These are phyloP conservation scores for Seriola aureovittata DNA, from an alignment of 2,113 vertebrate species.

Conservation along the genomic window DNA sequence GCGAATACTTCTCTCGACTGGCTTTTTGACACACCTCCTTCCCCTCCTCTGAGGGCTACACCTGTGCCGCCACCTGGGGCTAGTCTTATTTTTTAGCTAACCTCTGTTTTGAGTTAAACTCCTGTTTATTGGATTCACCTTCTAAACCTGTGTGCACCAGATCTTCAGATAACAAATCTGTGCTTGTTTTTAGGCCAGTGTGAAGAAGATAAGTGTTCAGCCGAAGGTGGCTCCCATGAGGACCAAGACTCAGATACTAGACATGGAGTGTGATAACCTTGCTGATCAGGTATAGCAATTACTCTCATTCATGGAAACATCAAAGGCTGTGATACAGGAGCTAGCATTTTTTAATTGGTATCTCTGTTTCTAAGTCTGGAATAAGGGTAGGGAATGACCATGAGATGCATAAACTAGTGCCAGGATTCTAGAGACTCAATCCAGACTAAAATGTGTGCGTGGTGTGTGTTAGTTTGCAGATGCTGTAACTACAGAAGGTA, in stretches of 20 bases:
- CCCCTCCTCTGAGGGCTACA: not conserved
- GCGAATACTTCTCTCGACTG: constrained; percentile 63
- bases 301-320: not conserved
- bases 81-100: not conserved
- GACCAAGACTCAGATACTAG: constrained; percentile 63
- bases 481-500: constrained; percentile 69
- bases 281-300: constrained; percentile 74
- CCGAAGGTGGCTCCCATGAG: constrained; percentile 23
- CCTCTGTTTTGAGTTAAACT: not conserved
- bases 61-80: constrained; percentile 11
- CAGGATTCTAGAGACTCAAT: not conserved
- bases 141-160: not conserved
- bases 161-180: not conserved
- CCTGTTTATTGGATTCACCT: not conserved
- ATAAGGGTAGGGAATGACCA: not conserved
- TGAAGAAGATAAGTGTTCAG: constrained; percentile 8
- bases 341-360: no score
- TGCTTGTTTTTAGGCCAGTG: constrained; percentile 39
- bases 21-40: constrained; percentile 60
- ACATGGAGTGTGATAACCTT: constrained; percentile 78
- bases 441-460: not conserved
- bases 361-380: no score
- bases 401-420: not conserved
- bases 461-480: constrained; percentile 85
- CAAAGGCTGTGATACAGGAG: not conserved